A percentile compares a stretch with the other conserved stretches of the same genome.
phyloP scores from a whole-genome alignment of 2,113 vertebrate genomes.

The Dunckerocampus dactyliophorus region DNA sequence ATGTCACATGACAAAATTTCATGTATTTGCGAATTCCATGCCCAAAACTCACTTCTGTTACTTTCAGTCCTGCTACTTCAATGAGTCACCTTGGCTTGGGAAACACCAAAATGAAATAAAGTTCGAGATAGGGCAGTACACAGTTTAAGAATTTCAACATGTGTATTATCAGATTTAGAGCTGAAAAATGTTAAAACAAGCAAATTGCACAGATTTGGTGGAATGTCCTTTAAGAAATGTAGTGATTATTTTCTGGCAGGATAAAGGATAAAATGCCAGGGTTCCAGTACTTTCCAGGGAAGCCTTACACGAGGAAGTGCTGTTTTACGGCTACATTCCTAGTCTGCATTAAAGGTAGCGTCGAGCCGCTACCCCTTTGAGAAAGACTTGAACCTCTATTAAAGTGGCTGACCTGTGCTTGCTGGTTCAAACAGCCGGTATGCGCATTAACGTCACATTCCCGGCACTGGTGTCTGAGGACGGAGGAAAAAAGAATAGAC shows the following conservation, averaged over 20 bases:
- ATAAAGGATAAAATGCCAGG: slow-evolving; percentile 39
- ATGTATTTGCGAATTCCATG: too few relatives aligned
- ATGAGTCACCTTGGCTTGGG: too few relatives aligned
- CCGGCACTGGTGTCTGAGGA: slow-evolving; percentile 49
- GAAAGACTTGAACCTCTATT: slow-evolving; percentile 71
- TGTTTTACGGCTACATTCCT: slow-evolving; percentile 73
- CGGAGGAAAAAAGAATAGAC: slow-evolving; percentile 61
- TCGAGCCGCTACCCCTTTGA: slow-evolving; percentile 65
- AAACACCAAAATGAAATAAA: too few relatives aligned
- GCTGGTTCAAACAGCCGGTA: slow-evolving; percentile 66
- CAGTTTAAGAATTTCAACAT: too few relatives aligned
- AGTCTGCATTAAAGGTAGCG: slow-evolving; percentile 69
- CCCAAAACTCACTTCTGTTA: too few relatives aligned
- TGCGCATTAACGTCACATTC: slow-evolving; percentile 65
- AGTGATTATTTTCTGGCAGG: slow-evolving; percentile 24
- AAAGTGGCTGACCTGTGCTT: slow-evolving; percentile 72
- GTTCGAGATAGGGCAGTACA: too few relatives aligned
- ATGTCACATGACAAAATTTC: too few relatives aligned
- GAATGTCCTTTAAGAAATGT: slow-evolving; percentile 6
- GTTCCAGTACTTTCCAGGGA: slow-evolving; percentile 37
- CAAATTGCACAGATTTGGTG: background rate
- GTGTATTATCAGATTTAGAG: too few relatives aligned
- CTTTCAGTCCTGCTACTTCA: too few relatives aligned
- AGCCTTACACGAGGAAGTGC: slow-evolving; percentile 63
- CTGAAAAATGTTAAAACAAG: too few relatives aligned